phyloP scores from a whole-genome alignment of 2,797 vertebrate species.

The Lycodopsis pacificus region DNA sequence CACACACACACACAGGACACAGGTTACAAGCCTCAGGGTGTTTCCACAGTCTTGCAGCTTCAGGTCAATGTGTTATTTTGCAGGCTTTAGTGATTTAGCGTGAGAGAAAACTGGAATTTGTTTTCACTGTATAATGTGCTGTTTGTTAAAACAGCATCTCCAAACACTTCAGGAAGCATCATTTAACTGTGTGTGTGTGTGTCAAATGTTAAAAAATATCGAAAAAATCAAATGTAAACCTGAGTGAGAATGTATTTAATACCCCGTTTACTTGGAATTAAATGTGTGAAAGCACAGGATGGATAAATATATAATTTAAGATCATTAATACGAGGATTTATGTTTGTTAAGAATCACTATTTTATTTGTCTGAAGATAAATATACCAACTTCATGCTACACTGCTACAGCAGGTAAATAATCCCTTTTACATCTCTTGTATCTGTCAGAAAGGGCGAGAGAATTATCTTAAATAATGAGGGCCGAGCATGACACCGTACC shows the following conservation, averaged over 20 bases:
- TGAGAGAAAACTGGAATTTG: conserved; percentile 7
- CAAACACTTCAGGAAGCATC: neutral
- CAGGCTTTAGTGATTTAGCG: conserved; percentile 22
- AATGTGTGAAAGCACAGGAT: neutral
- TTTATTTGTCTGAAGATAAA: neutral
- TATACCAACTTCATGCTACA: conserved; percentile 7
- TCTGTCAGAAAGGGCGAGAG: conserved; percentile 7
- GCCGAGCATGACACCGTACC: conserved; percentile 20
- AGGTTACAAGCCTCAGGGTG: conserved; percentile 43
- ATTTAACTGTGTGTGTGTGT: too few species aligned
- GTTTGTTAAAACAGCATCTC: neutral
- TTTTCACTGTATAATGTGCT: neutral
- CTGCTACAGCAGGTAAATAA: conserved; percentile 15
- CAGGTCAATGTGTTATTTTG: conserved; percentile 38
- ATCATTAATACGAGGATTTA: neutral
- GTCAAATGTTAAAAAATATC: too few species aligned
- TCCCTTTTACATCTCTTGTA: conserved; percentile 2
- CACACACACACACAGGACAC: conserved; percentile 30
- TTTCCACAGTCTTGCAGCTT: conserved; percentile 39
- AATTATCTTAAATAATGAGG: conserved; percentile 42
- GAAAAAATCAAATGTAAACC: too few species aligned
- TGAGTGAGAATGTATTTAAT: neutral
- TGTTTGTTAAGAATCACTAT: neutral
- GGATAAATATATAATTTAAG: neutral
- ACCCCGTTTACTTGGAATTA: neutral